These are phyloP conservation scores for Allygus modestus DNA, from an alignment of 2,888 invertebrate species.

Conservation along the genomic window DNA sequence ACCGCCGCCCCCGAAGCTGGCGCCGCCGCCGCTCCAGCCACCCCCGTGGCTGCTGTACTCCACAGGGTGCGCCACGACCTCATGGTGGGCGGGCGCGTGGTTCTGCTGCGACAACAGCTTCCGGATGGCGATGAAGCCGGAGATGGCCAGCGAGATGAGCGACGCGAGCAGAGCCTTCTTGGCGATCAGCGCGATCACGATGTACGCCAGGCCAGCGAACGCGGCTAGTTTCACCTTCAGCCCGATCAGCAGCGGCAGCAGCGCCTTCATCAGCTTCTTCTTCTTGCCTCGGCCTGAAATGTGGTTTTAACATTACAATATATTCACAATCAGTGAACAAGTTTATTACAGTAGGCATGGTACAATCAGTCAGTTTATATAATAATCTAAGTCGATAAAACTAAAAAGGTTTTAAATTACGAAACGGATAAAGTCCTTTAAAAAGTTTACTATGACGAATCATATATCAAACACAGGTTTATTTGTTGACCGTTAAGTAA, in stretches of 20 bases:
- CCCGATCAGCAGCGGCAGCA: slow-evolving; percentile 79
- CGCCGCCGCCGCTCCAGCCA: slow-evolving; percentile 66
- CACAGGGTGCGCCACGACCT: slow-evolving; percentile 62
- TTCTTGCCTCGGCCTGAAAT: slow-evolving; percentile 79
- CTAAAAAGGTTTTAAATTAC: too few species aligned
- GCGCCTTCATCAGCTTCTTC: slow-evolving; percentile 76
- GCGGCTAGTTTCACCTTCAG: slow-evolving; percentile 80
- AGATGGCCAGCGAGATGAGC: slow-evolving; percentile 79
- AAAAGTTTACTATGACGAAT: too few species aligned
- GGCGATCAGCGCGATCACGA: slow-evolving; percentile 79
- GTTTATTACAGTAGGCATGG: too few species aligned
- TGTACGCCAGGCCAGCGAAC: slow-evolving; percentile 77
- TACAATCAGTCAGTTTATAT: too few species aligned
- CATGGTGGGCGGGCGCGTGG: slow-evolving; percentile 63
- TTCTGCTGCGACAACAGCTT: slow-evolving; percentile 69
- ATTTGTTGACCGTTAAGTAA: too few species aligned
- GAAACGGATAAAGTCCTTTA: too few species aligned
- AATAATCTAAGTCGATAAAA: too few species aligned
- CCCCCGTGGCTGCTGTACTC: slow-evolving; percentile 68
- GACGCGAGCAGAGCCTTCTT: slow-evolving; percentile 81
- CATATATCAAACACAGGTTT: too few species aligned
- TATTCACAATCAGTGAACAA: too few species aligned
- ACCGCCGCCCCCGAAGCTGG: slow-evolving; percentile 68
- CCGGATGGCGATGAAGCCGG: slow-evolving; percentile 75
- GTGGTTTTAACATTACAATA: too few species aligned